Percentiles rank a stretch among this genome's conserved stretches.
These are phyloP conservation scores for Amblyopsis hoosieri DNA, from an alignment of 2,797 vertebrate genomes.

Conservation along the genomic window DNA sequence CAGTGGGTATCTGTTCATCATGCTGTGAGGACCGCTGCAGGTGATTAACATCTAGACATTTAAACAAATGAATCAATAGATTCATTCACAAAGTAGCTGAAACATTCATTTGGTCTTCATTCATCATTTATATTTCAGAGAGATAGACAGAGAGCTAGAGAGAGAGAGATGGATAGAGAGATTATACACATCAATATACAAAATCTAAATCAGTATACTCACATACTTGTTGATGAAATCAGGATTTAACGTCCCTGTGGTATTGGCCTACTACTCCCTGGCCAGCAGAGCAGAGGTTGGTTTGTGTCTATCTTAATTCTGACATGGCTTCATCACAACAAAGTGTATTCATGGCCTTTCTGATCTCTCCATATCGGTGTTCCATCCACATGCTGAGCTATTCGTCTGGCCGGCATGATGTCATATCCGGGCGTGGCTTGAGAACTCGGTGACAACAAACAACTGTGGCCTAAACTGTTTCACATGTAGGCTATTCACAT, in stretches of 20 bases:
- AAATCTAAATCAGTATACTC: constrained; percentile 51
- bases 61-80: constrained; percentile 65
- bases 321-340: constrained; percentile 37
- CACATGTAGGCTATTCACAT: too few species aligned
- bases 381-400: constrained; percentile 15
- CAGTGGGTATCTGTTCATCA: constrained; percentile 47
- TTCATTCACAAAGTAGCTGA: constrained; percentile 35
- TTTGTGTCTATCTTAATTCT: constrained; percentile 41
- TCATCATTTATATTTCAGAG: constrained; percentile 18
- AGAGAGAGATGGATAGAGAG: too few species aligned
- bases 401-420: too few species aligned
- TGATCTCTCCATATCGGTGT: constrained; percentile 52
- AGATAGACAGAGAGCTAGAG: background rate
- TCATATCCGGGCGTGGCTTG: too few species aligned
- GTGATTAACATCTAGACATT: constrained; percentile 51
- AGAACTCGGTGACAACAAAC: too few species aligned
- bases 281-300: constrained; percentile 9
- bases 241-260: constrained; percentile 25
- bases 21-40: constrained; percentile 41
- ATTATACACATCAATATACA: constrained; percentile 23
- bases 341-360: constrained; percentile 48
- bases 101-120: constrained; percentile 10
- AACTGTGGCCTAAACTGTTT: too few species aligned
- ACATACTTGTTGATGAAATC: constrained; percentile 46
- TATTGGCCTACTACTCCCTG: background rate